Conservation (phyloP, 2,797 vertebrate species). For the Phoebastria nigripes region DNA sequence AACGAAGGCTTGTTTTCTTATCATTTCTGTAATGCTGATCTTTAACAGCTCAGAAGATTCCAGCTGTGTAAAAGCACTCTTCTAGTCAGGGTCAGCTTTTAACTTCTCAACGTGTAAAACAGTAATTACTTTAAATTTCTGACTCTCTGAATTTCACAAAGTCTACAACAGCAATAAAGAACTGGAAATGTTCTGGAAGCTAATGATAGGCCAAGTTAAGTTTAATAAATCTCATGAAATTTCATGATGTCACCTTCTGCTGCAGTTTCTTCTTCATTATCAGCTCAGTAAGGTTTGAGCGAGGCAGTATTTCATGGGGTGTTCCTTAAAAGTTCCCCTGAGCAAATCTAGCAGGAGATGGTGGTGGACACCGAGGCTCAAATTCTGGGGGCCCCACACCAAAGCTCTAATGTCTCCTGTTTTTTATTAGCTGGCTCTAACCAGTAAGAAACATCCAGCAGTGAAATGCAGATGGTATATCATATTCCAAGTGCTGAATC, state of each 20-base stretch:
- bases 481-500: neutral
- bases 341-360: neutral
- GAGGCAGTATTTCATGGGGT: neutral
- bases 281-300: neutral
- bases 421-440: neutral
- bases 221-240: neutral
- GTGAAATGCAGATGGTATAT: neutral
- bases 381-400: neutral
- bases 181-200: neutral
- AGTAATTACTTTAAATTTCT: conserved; percentile 24
- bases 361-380: neutral
- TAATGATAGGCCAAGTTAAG: neutral
- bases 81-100: conserved; percentile 9
- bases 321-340: neutral
- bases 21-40: neutral
- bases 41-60: neutral
- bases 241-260: neutral
- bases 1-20: neutral
- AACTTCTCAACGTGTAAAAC: neutral
- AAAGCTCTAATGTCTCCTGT: neutral
- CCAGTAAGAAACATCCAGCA: neutral
- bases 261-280: neutral
- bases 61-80: neutral
- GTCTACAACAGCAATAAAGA: neutral
- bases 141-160: neutral